A percentile compares a stretch with the other conserved stretches of the same genome.
Evolutionary conservation across 2,797 vertebrate genomes (phyloP).

Genomic region (Carduelis carduelis): DNA sequence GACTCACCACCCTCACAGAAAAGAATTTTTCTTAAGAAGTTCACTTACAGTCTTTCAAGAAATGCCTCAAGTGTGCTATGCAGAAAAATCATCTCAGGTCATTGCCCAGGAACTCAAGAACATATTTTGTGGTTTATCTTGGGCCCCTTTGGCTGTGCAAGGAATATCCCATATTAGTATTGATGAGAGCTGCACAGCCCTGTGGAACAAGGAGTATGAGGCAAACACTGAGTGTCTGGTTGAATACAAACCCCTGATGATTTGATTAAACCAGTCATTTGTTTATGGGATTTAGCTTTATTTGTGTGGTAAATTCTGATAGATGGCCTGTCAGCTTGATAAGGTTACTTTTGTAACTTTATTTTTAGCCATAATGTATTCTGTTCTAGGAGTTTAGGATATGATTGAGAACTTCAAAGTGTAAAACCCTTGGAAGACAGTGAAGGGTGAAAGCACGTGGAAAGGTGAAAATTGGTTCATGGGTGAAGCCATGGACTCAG

Average conservation of each 20-base stretch:
- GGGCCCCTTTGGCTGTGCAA: not conserved
- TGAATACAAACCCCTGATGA: not conserved
- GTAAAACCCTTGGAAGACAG: not conserved
- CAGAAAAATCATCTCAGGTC: not conserved
- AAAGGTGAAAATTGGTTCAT: not conserved
- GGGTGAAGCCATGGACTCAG: not conserved
- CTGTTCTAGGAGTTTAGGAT: not conserved
- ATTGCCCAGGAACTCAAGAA: not conserved
- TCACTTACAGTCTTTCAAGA: not conserved
- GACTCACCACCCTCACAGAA: fast-evolving
- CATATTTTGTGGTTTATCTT: not conserved
- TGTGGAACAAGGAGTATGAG: not conserved
- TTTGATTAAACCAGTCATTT: not conserved
- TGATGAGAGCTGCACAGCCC: not conserved
- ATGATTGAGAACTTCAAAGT: not conserved
- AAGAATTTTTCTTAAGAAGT: not conserved
- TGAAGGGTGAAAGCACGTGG: not conserved
- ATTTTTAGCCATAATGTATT: not conserved
- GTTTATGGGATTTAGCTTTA: not conserved
- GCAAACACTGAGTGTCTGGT: not conserved
- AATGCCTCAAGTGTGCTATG: not conserved
- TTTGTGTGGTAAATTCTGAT: not conserved
- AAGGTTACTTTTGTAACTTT: not conserved
- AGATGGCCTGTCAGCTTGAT: not conserved
- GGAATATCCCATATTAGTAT: not conserved